A percentile compares a stretch with the other conserved stretches of the same genome.
These are phyloP conservation scores for Thera britannica DNA, from an alignment of 2,888 invertebrate genomes.

Conservation along the genomic window DNA sequence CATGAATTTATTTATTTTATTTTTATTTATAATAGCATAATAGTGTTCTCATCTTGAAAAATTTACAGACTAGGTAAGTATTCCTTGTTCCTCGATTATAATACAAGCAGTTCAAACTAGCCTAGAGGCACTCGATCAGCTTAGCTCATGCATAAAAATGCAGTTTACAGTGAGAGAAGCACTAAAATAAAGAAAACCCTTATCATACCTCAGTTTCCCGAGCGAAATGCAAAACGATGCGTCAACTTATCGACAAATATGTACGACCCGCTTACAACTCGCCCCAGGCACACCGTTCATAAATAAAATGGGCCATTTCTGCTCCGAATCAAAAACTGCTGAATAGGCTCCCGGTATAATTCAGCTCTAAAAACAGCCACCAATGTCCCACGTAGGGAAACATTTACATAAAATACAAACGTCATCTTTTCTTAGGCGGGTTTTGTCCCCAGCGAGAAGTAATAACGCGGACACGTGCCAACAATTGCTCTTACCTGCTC, in stretches of 20 bases:
- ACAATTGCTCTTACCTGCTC: constrained; percentile 53
- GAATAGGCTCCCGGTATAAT: constrained; percentile 45
- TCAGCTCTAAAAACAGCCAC: constrained; percentile 45
- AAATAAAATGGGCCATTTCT: constrained; percentile 46
- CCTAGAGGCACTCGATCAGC: neutral
- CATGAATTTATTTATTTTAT: too few species aligned
- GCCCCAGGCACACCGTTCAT: constrained; percentile 43
- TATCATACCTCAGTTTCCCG: constrained; percentile 18
- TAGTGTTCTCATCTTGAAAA: too few species aligned
- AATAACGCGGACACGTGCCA: constrained; percentile 57
- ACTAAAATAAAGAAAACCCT: neutral
- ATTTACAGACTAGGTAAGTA: too few species aligned
- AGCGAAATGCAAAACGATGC: constrained; percentile 30
- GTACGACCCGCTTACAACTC: constrained; percentile 33
- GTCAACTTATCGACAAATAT: constrained; percentile 44
- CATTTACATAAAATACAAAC: constrained; percentile 46
- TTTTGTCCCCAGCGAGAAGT: constrained; percentile 43
- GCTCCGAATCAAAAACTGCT: constrained; percentile 47
- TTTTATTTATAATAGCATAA: too few species aligned
- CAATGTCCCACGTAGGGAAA: constrained; percentile 42
- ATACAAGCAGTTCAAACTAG: neutral
- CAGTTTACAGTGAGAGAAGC: neutral
- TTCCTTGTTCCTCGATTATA: too few species aligned
- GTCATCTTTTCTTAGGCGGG: constrained; percentile 46
- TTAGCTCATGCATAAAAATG: constrained; percentile 2